Base-by-base conservation (phyloP, 2,888 invertebrate genomes). In the Euphydryas editha region DNA sequence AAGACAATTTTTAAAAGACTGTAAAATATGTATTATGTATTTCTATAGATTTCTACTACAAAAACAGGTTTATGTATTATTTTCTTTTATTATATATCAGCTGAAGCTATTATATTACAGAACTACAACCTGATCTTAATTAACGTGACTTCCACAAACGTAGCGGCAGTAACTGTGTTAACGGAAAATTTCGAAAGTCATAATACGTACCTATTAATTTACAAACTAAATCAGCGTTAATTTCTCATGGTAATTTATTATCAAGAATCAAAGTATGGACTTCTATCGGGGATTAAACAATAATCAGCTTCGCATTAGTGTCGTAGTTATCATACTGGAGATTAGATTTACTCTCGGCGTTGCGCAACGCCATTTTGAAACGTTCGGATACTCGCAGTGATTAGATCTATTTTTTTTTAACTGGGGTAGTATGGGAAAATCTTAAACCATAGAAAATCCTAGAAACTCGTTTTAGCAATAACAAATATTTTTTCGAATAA, bases 231-330 rank as follows among this genome's bases (percentile, higher is more conserved):
- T 49, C 57, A 51, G 42, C 51, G 51, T 63, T 51, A 63, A 63
- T 42, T 63, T 63, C 63, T 58, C 63, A 58, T 63, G 63, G 42
- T 58, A 24, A 57, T 57, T 49, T 58, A 58, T 58, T 42, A 13
- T 51, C 37, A 30, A 30, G 58, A 66, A 55, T 67, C 59, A 60
- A 51, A 62, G 67, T 51, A 49, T 60, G 65, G 68, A 67, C 72
- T 70, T 70, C 65, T 66, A 72, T 69, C 67, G 61, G 64, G 70
- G 79, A 82, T 83, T 81, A 80, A 81, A 79, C 74, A 81, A 80
- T 80, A 81, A 82, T 80, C 78, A 79, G 74, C 75, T 76, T 71
- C 76, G 78, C 72, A 82, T 83, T 83, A 81, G 75, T 78, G 81
- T 83, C 83, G 65, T 76, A 71, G 75, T 77, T 80, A 80, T 81